A percentile compares a stretch with the other conserved stretches of the same genome.
These are phyloP conservation scores for Parnassius mnemosyne DNA, from an alignment of 2,888 invertebrate genomes.

Conservation along the genomic window DNA sequence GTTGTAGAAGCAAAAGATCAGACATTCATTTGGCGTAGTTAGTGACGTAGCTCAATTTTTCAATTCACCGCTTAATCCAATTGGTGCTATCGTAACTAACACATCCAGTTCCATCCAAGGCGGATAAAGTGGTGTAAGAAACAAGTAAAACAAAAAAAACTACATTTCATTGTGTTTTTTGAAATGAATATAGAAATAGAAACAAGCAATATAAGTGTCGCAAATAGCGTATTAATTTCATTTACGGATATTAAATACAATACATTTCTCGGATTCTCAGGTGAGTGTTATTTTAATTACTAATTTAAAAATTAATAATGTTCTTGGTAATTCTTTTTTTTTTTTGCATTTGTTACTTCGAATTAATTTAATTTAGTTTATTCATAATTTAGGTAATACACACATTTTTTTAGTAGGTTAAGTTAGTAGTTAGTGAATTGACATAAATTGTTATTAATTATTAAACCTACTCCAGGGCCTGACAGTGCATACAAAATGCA, in stretches of 20 bases:
- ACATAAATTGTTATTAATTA: no score
- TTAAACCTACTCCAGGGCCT: no score
- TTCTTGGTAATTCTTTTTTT: no score
- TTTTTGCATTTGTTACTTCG: no score
- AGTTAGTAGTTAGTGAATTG: no score
- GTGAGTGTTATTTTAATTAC: constrained; percentile 33
- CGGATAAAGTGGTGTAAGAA: constrained; percentile 1
- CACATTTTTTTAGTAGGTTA: no score
- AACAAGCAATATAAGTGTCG: constrained; percentile 56
- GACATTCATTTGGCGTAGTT: constrained; percentile 12
- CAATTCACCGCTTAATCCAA: constrained; percentile 23
- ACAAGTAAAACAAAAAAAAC: not conserved
- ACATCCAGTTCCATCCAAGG: constrained; percentile 3
- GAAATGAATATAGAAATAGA: constrained; percentile 62
- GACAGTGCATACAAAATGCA: no score
- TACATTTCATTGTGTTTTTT: not conserved
- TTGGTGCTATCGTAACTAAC: constrained; percentile 1
- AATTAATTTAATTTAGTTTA: no score
- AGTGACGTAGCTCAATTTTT: constrained; percentile 21
- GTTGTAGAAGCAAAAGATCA: not conserved
- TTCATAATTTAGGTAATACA: no score
- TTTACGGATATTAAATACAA: constrained; percentile 45
- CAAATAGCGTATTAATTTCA: constrained; percentile 58
- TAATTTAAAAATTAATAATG: not conserved
- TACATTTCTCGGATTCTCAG: constrained; percentile 25